Evolutionary conservation across 1,140 invertebrate genomes (phyloP).

Genomic region (Neocloeon triangulifer): DNA sequence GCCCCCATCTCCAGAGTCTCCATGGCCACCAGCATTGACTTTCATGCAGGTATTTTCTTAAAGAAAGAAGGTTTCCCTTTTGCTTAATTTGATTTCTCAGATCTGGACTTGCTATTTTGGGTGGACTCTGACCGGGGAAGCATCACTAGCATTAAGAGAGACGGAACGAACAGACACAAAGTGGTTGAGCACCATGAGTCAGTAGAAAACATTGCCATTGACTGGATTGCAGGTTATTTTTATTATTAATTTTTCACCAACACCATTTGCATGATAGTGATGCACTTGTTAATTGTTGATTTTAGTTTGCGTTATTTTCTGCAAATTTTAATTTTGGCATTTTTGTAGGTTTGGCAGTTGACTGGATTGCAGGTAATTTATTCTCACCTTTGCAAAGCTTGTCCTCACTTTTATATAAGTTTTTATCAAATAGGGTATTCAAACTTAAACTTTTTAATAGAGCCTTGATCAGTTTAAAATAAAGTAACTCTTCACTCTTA

Average conservation of each 20-base stretch:
- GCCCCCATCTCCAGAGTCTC: conserved; percentile 55
- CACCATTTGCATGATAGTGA: conserved; percentile 2
- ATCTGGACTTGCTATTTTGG: conserved; percentile 52
- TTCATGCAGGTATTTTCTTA: conserved; percentile 30
- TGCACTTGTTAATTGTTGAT: background rate
- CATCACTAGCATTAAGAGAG: conserved; percentile 49
- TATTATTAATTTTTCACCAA: conserved; percentile 4
- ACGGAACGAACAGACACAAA: conserved; percentile 41
- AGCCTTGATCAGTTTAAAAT: background rate
- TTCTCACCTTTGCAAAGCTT: background rate
- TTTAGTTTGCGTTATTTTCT: background rate
- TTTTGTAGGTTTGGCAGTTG: conserved; percentile 18
- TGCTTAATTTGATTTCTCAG: conserved; percentile 13
- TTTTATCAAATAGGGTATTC: background rate
- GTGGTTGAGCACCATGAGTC: conserved; percentile 28
- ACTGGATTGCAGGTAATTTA: conserved; percentile 19
- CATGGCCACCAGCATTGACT: conserved; percentile 52
- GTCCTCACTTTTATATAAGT: background rate
- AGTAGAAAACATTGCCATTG: conserved; percentile 31
- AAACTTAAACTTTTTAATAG: background rate
- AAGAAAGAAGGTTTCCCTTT: background rate
- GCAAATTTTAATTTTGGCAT: too few relatives aligned
- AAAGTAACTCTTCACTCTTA: background rate
- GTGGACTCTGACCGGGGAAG: conserved; percentile 49
- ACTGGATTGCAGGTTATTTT: conserved; percentile 33